Conservation (phyloP, 2,113 vertebrate genomes). For the Myrmophylax atrothorax region DNA sequence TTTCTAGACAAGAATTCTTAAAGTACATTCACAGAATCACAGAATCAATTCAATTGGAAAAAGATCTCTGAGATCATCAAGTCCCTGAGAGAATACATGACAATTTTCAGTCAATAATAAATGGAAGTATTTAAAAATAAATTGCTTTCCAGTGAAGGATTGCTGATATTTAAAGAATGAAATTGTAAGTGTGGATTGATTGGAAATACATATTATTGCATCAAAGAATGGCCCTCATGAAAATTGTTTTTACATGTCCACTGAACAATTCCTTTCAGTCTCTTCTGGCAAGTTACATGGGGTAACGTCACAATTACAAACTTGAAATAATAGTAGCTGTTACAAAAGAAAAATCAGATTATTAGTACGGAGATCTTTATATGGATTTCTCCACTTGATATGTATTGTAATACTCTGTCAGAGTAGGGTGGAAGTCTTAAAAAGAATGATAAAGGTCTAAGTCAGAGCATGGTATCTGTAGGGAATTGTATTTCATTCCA, state of each 20-base stretch:
- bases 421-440: neutral
- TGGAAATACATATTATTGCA: neutral
- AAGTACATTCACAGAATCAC: neutral
- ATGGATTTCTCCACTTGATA: neutral
- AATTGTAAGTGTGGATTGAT: neutral
- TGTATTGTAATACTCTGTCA: neutral
- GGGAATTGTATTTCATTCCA: neutral
- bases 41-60: too few relatives aligned
- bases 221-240: neutral
- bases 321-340: neutral
- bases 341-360: neutral
- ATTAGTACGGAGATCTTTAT: neutral
- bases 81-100: neutral
- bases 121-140: neutral
- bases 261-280: neutral
- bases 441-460: neutral
- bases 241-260: neutral
- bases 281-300: neutral
- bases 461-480: neutral
- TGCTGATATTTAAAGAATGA: neutral
- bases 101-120: neutral
- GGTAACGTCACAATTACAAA: neutral
- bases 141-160: neutral
- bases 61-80: too few relatives aligned
- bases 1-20: neutral